Evolutionary conservation across 2,888 invertebrate genomes (phyloP), one percentile per base, ranked within the genome.

Genomic region (Leucoptera coffeella): DNA sequence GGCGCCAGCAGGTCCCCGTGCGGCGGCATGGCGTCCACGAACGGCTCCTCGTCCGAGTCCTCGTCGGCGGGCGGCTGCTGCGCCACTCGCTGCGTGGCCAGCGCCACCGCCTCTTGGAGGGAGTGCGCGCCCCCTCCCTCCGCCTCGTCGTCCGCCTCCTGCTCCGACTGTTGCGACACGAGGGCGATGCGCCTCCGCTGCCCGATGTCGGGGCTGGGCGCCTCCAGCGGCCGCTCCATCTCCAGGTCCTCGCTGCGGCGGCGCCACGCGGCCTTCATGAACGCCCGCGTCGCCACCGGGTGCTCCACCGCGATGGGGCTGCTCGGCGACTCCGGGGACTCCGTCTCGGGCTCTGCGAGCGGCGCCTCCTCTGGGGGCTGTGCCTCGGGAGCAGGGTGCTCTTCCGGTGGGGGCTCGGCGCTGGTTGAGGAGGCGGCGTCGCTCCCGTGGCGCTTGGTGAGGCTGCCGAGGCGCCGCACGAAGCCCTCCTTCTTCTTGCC

Each of bases 1-100:
- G 64, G 55, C 49, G 59, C 65, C 54, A 72, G 55, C 42, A 73
- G 65, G 51, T 72, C 71, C 45, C 72, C 72, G 56, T 69, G 71
- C 20, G 72, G 61, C 38, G 71, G 67, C 72, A 73, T 72, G 35
- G 57, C 46, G 50, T 60, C 61, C 39, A 57, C 37, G 50, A 47
- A 55, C 43, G 59, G 62, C 58, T 61, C 62, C 53, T 65, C 62
- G 42, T 62, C 64, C 33, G 61, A 53, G 47, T 61, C 60, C 49
- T 40, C 42, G 52, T 38, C 37, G 43, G 53, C 46, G 41, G 54
- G 48, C 41, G 55, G 48, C 45, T 58, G 39, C 31, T 38, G 48
- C 24, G 53, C 50, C 33, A 65, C 53, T 60, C 75, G 69, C 58
- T 42, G 58, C 51, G 57, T 60, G 37, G 57, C 67, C 43, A 58